Evolutionary conservation across 2,113 vertebrate genomes (phyloP).

Genomic region (Pedetes capensis): DNA sequence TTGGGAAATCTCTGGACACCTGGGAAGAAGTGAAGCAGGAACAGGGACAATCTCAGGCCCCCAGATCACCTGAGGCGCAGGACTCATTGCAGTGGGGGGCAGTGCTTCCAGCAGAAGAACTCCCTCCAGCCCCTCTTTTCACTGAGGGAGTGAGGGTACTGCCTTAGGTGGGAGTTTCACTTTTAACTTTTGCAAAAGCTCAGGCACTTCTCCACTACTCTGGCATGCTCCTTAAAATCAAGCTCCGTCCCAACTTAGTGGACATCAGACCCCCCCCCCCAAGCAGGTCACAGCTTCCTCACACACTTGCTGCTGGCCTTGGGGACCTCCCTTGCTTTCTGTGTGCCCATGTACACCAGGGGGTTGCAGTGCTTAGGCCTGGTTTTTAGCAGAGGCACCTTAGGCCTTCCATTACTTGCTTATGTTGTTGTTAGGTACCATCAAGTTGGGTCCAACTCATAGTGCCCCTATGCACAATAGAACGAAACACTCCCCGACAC

Average conservation of each 20-base stretch:
- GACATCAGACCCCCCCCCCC: no score
- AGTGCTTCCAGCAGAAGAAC: background rate
- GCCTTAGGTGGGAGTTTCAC: background rate
- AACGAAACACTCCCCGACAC: no score
- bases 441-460: no score
- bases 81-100: background rate
- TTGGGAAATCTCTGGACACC: background rate
- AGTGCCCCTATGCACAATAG: no score
- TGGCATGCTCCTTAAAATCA: no score
- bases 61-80: no score
- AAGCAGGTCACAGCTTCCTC: background rate
- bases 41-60: no score
- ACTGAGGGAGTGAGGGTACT: background rate
- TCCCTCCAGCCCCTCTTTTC: background rate
- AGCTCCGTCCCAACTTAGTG: background rate
- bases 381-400: background rate
- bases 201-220: background rate
- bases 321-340: background rate
- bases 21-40: background rate
- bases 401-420: no score
- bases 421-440: no score
- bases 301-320: background rate
- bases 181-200: background rate
- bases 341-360: fast-evolving
- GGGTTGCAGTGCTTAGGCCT: fast-evolving